These are phyloP conservation scores for Battus philenor DNA, from an alignment of 1,140 invertebrate genomes.

Conservation along the genomic window DNA sequence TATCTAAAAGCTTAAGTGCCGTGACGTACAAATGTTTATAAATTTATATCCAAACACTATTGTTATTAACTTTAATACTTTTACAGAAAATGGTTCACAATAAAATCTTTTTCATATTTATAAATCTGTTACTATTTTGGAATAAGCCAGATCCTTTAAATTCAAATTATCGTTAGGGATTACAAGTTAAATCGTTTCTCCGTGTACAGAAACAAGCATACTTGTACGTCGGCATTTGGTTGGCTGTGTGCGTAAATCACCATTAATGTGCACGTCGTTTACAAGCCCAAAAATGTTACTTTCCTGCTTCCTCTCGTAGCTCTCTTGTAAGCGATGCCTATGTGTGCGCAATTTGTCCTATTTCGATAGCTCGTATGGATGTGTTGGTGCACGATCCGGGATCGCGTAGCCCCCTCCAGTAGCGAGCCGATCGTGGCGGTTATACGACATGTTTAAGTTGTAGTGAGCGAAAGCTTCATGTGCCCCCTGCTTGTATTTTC, in stretches of 20 bases:
- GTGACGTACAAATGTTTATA: no score
- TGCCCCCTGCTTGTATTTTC: conserved; percentile 36
- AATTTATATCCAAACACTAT: no score
- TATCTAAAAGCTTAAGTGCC: no score
- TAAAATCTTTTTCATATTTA: conserved; percentile 8
- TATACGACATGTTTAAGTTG: conserved; percentile 58
- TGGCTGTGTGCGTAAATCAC: conserved; percentile 52
- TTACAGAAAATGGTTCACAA: no score
- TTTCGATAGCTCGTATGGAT: conserved; percentile 27
- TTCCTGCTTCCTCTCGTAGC: conserved; percentile 54
- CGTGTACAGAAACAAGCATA: conserved; percentile 51
- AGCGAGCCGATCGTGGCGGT: conserved; percentile 50
- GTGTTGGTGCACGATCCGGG: conserved; percentile 61
- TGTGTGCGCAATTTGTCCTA: conserved; percentile 42
- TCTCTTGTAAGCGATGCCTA: conserved; percentile 34
- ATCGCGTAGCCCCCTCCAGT: conserved; percentile 65
- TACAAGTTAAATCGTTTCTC: conserved; percentile 71
- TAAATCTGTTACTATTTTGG: conserved; percentile 21
- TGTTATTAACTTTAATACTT: no score
- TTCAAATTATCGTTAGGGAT: conserved; percentile 73
- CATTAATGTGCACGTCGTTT: conserved; percentile 63
- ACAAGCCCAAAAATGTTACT: conserved; percentile 65
- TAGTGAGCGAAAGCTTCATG: conserved; percentile 29
- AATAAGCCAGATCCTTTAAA: conserved; percentile 65
- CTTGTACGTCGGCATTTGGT: conserved; percentile 26